phyloP scores from a whole-genome alignment of 2,888 invertebrate species.

The Morinoia aosen region DNA sequence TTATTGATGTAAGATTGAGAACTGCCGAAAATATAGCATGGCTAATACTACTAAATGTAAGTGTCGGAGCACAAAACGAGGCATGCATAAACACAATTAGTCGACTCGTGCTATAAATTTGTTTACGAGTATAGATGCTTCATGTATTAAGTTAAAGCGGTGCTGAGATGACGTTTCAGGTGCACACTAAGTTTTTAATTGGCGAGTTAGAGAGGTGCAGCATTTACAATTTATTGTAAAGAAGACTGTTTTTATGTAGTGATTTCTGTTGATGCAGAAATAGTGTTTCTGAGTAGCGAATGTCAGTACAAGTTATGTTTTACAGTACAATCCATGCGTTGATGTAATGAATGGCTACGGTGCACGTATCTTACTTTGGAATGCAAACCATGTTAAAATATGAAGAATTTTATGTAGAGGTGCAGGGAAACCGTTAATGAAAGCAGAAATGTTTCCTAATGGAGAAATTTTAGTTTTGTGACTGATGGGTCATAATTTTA shows the following conservation, averaged over 20 bases:
- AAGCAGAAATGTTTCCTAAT: background rate
- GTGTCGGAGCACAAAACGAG: background rate
- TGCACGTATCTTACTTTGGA: background rate
- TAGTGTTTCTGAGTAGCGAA: background rate
- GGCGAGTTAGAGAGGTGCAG: background rate
- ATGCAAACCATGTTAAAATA: background rate
- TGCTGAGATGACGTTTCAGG: background rate
- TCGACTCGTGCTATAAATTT: no score
- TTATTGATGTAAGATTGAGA: background rate
- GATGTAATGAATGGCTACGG: background rate
- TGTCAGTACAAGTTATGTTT: background rate
- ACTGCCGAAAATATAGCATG: background rate
- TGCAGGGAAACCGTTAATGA: background rate
- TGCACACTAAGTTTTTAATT: background rate
- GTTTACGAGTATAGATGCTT: no score
- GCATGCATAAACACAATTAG: background rate
- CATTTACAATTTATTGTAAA: background rate
- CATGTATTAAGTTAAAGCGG: no score
- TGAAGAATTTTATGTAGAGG: background rate
- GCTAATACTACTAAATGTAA: background rate
- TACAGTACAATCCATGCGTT: background rate
- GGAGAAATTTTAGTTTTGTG: background rate
- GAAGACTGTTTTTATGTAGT: background rate
- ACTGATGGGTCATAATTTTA: background rate
- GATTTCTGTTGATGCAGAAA: background rate